phyloP scores from a whole-genome alignment of 2,888 invertebrate genomes.

The Chesias legatella region DNA sequence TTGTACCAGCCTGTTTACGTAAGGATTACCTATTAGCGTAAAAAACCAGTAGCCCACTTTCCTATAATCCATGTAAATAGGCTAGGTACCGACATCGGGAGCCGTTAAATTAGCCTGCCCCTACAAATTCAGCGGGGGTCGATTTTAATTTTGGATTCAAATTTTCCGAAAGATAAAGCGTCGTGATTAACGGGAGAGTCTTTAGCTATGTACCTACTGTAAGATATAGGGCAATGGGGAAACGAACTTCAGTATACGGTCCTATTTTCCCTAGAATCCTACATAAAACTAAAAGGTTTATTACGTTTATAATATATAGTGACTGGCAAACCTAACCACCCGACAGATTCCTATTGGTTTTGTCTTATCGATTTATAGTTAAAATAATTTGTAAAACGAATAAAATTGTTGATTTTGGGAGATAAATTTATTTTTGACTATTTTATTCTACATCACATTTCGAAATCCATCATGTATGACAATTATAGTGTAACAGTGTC shows the following conservation, averaged over 20 bases:
- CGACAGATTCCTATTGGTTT: no score
- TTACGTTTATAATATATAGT: no score
- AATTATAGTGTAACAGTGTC: no score
- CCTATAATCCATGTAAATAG: conserved; percentile 28
- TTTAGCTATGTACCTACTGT: not conserved
- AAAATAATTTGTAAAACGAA: no score
- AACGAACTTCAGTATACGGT: not conserved
- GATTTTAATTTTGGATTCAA: conserved; percentile 51
- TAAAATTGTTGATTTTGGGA: no score
- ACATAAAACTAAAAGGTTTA: not conserved
- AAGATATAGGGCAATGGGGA: conserved; percentile 1
- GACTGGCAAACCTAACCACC: no score
- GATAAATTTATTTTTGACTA: no score
- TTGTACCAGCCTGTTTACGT: conserved; percentile 3
- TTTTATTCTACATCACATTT: no score
- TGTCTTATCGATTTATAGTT: no score
- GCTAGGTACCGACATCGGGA: conserved; percentile 33
- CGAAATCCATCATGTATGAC: no score
- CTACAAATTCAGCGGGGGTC: conserved; percentile 44
- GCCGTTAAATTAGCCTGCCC: conserved; percentile 43
- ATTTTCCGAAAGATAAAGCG: conserved; percentile 67
- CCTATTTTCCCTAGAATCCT: not conserved
- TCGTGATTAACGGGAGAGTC: conserved; percentile 41
- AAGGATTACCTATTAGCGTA: conserved; percentile 15
- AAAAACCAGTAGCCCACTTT: conserved; percentile 25